Conservation (phyloP, 1,140 invertebrate genomes). For the Mycetomoellerius zeteki region DNA sequence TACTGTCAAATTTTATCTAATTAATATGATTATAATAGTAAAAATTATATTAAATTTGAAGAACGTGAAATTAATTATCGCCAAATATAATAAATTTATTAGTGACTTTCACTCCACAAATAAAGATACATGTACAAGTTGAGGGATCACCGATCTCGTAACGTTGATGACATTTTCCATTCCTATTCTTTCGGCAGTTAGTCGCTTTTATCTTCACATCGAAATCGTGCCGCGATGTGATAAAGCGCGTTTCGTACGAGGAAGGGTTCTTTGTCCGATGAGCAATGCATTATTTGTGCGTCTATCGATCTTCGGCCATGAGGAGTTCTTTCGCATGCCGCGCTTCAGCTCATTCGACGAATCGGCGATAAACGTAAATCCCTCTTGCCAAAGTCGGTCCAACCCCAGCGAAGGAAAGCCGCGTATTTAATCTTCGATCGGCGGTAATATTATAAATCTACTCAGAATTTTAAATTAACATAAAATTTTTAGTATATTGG, state of each 20-base stretch:
- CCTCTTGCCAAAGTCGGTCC: constrained; percentile 58
- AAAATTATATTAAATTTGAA: too few relatives aligned
- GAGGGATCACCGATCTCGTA: constrained; percentile 30
- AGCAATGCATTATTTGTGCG: constrained; percentile 49
- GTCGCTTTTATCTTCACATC: constrained; percentile 61
- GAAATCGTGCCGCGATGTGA: constrained; percentile 62
- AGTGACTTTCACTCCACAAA: background rate
- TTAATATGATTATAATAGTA: background rate
- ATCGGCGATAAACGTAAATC: constrained; percentile 64
- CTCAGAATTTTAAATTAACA: constrained; percentile 26
- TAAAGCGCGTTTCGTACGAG: constrained; percentile 67
- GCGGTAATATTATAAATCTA: background rate
- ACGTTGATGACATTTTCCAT: constrained; percentile 40
- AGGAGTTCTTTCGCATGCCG: constrained; percentile 11
- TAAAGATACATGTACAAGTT: background rate
- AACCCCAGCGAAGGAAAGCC: background rate
- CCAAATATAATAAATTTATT: background rate
- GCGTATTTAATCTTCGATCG: constrained; percentile 30
- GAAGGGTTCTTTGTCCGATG: constrained; percentile 67
- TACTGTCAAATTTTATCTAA: background rate
- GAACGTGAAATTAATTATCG: background rate
- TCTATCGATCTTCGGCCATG: constrained; percentile 67
- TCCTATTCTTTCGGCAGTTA: constrained; percentile 37
- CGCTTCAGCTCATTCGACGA: constrained; percentile 36
- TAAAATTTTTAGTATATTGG: constrained; percentile 19